Evolutionary conservation across 1,140 invertebrate species (phyloP), one percentile per base, ranked within the genome.

Genomic region (Bombus vancouverensis): DNA sequence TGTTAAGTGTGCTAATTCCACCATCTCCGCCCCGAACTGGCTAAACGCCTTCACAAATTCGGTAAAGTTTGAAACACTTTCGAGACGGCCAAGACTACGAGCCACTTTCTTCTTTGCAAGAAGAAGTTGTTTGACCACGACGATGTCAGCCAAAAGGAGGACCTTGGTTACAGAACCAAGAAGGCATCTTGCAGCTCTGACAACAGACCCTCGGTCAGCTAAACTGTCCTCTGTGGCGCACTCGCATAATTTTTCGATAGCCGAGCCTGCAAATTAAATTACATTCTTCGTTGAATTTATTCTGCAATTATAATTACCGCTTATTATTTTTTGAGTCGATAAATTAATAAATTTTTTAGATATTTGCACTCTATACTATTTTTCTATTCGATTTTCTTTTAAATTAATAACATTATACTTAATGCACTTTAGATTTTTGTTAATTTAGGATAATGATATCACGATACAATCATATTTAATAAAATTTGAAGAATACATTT

Each of bases 31-130:
- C 8, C 99, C 99, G 95, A 99, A 99, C 93, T 99, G 98, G 91
- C 98, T 99, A 95, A 99, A 99, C 10, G 99, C 98, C 92, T 99
- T 98, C 53, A 99, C 99, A 95, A 99, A 99, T 95, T 99, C 99
- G 13, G 98, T 99, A 94, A 99, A 99, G 95, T 99, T 99, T 82
- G 98, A 97, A 65, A 99, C 98, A 82, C 97, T 98, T 95, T 99
- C 99, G 91, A 99, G 95, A 75, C 98, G 96, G 87, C 98, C 98
- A 87, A 98, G 96, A 92, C 97, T 98, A 85, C 97, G 96, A 44
- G 97, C 97, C 81, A 98, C 99, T 96, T 99, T 99, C 94, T 99
- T 99, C 95, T 99, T 99, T 76, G 98, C 98, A 73, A 98, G 96
- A 68, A 99, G 96, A 68, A 99, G 96, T 95, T 99, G 99, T 93